A percentile compares a stretch with the other conserved stretches of the same genome.
These are phyloP conservation scores for Microctonus aethiopoides DNA, from an alignment of 2,888 invertebrate species.

Conservation along the genomic window DNA sequence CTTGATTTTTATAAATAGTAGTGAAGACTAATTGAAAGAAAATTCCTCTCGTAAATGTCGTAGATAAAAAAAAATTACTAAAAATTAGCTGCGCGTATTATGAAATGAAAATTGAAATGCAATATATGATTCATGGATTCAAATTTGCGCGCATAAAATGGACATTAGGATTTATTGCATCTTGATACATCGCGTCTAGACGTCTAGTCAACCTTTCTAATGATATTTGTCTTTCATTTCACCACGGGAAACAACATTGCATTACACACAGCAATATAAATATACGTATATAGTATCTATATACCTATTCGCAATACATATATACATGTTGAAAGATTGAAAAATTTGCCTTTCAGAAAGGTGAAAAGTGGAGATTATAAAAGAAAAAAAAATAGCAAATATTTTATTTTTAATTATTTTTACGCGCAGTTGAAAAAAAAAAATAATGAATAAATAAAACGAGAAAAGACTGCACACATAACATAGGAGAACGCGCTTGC, in stretches of 20 bases:
- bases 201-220: constrained; percentile 23
- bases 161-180: constrained; percentile 11
- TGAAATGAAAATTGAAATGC: constrained; percentile 9
- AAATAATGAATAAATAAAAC: no score
- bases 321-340: background rate
- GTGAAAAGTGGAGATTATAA: background rate
- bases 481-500: constrained; percentile 10
- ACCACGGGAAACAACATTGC: background rate
- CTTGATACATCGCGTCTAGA: constrained; percentile 17
- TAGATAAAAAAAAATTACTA: background rate
- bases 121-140: constrained; percentile 23
- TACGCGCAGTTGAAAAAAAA: background rate
- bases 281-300: background rate
- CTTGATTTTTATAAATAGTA: no score
- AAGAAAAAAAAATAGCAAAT: constrained; percentile 8
- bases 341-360: background rate
- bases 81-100: background rate
- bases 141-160: background rate
- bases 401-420: background rate
- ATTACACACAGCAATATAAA: constrained; percentile 22
- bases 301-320: background rate
- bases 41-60: background rate
- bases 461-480: no score
- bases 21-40: constrained; percentile 36
- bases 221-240: constrained; percentile 17